Evolutionary conservation across 2,797 vertebrate species (phyloP), one percentile per base, ranked within the genome.

Genomic region (Mico argentatus): DNA sequence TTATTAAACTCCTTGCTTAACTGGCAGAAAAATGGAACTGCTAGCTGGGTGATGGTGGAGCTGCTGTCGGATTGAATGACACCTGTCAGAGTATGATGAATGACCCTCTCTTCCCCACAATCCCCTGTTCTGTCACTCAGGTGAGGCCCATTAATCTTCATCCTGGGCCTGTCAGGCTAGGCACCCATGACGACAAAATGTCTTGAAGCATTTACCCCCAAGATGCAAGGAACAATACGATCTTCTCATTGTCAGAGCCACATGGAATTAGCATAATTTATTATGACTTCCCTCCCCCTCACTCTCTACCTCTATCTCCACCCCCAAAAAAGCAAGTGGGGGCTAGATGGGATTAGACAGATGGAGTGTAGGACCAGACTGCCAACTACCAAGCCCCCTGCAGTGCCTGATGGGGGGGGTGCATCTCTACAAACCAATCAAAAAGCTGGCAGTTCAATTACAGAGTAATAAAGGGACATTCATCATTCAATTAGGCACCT

Each of bases 401-500:
- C 98, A 97, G 98, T 95, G 98, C 97, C 97, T 97, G 96, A 98
- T 98, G 98, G 97, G 52, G 98, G 98, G 98, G 98, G 98, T 99
- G 98, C 98, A 98, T 98, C 90, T 98, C 98, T 85, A 96, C 98
- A 99, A 98, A 98, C 99, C 99, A 99, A 99, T 99, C 99, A 98
- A 97, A 99, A 98, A 98, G 98, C 99, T 99, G 98, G 99, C 99
- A 99, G 99, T 99, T 99, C 99, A 99, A 99, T 99, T 99, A 99
- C 99, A 99, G 99, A 98, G 98, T 99, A 99, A 99, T 99, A 99
- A 99, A 99, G 99, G 99, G 98, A 99, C 99, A 99, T 99, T 99
- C 99, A 99, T 99, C 99, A 99, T 99, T 99, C 99, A 99, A 99
- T 99, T 99, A 99, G 99, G 99, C 99, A 99, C 99, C 99, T 99